Evolutionary conservation across 2,113 vertebrate genomes (phyloP).

Genomic region (Neolamprologus longior): DNA sequence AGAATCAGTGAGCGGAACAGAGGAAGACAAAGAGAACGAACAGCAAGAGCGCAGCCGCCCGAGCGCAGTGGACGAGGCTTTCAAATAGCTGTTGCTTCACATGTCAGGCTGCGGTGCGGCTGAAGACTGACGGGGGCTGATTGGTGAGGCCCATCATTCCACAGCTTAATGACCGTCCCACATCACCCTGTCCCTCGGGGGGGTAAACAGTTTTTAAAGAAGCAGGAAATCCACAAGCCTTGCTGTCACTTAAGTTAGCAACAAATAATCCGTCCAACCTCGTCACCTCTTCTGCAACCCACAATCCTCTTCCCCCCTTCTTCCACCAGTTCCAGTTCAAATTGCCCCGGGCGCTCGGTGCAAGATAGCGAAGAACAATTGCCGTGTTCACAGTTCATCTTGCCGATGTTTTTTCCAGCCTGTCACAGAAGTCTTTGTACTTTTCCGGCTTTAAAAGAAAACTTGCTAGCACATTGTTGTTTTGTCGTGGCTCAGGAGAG

Average conservation of each 20-base stretch:
- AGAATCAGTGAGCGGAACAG: not conserved
- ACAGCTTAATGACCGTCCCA: constrained; percentile 29
- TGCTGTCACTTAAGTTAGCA: constrained; percentile 42
- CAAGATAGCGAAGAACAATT: constrained; percentile 9
- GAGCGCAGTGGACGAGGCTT: constrained; percentile 16
- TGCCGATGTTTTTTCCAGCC: constrained; percentile 54
- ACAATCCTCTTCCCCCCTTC: not conserved
- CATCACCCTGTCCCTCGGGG: constrained; percentile 27
- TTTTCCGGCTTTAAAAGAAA: constrained; percentile 18
- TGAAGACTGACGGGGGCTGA: constrained; percentile 31
- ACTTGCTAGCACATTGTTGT: constrained; percentile 28
- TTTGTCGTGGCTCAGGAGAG: not conserved
- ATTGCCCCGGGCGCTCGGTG: constrained; percentile 27
- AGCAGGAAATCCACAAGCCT: constrained; percentile 43
- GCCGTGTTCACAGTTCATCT: constrained; percentile 47
- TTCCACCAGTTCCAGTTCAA: constrained; percentile 40
- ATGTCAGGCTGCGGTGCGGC: constrained; percentile 27
- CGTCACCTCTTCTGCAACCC: constrained; percentile 13
- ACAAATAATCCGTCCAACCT: constrained; percentile 45
- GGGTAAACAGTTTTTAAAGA: constrained; percentile 39
- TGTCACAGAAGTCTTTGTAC: constrained; percentile 44
- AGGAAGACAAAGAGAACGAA: constrained; percentile 1
- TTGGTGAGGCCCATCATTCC: constrained; percentile 13
- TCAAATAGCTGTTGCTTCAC: constrained; percentile 42
- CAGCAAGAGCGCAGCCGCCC: constrained; percentile 11